Evolutionary conservation across 1,140 invertebrate genomes (phyloP), one percentile per base, ranked within the genome.

Genomic region (Eriosoma lanigerum): DNA sequence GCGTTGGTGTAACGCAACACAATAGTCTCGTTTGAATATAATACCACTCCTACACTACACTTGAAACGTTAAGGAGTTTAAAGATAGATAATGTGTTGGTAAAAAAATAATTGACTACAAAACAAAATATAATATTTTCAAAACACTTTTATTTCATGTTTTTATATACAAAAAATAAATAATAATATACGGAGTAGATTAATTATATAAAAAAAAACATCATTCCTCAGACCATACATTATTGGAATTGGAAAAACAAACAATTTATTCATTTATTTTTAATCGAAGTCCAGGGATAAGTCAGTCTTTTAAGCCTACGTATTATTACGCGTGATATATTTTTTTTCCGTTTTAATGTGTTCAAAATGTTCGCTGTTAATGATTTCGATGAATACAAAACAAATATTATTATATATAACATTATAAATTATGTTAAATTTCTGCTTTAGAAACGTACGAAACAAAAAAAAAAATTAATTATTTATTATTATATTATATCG

Each of bases 271-370:
- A 62, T 38, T 38, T 8, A 62, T 62, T 29, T 62, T 72, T 72
- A 19, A 72, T 52, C 26, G 56, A 60, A 62, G 75, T 78, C 38
- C 54, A 60, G 75, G 60, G 75, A 62, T 62, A 78, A 78, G 75
- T 78, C 75, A 78, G 75, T 78, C 75, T 78, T 78, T 78, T 78
- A 60, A 62, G 56, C 75, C 75, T 78, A 78, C 75, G 44, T 78
- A 46, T 32, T 60, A 78, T 62, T 78, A 78, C 54, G 60, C 75
- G 54, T 44, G 75, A 17, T 72, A 50, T 72, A 29, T 29, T 72
- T 70, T 66, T 10, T 46, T 68, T 66, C 8, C 32, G 10, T 75
- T 75, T 58, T 21, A 58, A 60, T 44, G 38, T 62, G 38, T 78
- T 78, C 75, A 62, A 78, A 38, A 56, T 62, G 10, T 76, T 78